phyloP scores from a whole-genome alignment of 2,797 vertebrate species.

The Nannoperca australis region DNA sequence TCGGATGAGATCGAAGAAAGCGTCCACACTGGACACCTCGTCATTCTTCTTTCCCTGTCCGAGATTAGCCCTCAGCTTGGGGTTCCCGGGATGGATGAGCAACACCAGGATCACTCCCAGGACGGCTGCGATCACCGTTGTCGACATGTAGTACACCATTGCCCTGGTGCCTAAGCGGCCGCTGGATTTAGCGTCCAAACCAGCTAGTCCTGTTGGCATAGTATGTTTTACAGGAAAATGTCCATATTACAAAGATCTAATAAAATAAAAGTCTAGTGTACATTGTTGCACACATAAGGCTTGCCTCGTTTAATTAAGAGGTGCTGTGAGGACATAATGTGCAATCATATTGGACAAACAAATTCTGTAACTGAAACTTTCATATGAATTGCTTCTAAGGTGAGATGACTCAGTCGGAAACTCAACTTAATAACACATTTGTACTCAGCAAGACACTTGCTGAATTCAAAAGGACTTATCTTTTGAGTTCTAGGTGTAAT shows the following conservation, averaged over 20 bases:
- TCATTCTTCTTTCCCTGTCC: slow-evolving; percentile 96
- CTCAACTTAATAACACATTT: slow-evolving; percentile 4
- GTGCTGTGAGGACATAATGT: background rate
- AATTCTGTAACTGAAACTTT: background rate
- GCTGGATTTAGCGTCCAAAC: slow-evolving; percentile 97
- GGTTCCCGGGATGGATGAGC: slow-evolving; percentile 95
- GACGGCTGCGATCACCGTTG: slow-evolving; percentile 94
- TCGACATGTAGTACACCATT: slow-evolving; percentile 98
- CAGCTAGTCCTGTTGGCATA: slow-evolving; percentile 89
- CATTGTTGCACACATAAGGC: background rate
- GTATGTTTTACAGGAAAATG: slow-evolving; percentile 5
- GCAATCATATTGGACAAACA: background rate
- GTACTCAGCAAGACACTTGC: background rate
- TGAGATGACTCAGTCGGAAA: background rate
- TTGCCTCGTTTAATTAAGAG: slow-evolving; percentile 2
- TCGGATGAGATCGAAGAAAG: slow-evolving; percentile 95
- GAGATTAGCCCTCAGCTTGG: slow-evolving; percentile 93
- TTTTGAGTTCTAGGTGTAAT: slow-evolving; percentile 16
- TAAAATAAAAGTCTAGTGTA: background rate
- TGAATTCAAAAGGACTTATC: background rate
- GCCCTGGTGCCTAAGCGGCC: slow-evolving; percentile 95
- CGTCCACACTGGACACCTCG: slow-evolving; percentile 96
- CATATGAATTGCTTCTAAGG: background rate
- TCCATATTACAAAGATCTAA: background rate
- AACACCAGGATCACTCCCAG: slow-evolving; percentile 94